phyloP scores from a whole-genome alignment of 2,113 vertebrate genomes.

The Myotis lucifugus region DNA sequence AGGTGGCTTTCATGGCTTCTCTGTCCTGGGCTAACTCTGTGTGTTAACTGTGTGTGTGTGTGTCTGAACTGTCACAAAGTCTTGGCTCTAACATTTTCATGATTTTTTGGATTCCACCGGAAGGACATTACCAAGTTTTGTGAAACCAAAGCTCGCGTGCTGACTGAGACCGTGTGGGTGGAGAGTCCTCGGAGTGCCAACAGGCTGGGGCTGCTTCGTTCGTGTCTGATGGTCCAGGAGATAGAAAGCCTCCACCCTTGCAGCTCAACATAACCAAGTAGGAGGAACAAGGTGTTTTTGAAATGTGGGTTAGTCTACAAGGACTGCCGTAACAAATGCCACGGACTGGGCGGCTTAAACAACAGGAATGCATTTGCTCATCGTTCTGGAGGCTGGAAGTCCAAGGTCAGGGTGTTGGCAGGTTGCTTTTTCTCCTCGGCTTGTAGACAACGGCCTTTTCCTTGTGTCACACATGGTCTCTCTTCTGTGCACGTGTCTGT shows the following conservation, averaged over 20 bases:
- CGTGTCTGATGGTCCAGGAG: conserved; percentile 62
- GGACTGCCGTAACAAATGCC: neutral
- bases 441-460: neutral
- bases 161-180: conserved; percentile 53
- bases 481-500: neutral
- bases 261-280: conserved; percentile 38
- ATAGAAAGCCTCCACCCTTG: conserved; percentile 37
- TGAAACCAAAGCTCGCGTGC: conserved; percentile 19
- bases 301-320: neutral
- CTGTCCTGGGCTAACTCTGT: neutral
- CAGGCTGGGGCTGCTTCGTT: neutral
- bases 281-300: conserved; percentile 36
- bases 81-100: neutral
- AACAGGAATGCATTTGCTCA: neutral
- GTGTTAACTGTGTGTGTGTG: neutral
- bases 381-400: neutral
- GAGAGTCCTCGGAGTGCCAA: conserved; percentile 34
- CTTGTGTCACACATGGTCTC: neutral
- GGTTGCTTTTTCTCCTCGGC: neutral
- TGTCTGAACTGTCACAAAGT: neutral
- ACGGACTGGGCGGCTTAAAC: neutral
- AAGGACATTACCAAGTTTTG: conserved; percentile 51
- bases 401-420: neutral
- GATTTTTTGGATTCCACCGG: conserved; percentile 46
- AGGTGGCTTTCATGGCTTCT: neutral